Evolutionary conservation across 2,888 invertebrate species (phyloP).

Genomic region (Leuctra nigra): DNA sequence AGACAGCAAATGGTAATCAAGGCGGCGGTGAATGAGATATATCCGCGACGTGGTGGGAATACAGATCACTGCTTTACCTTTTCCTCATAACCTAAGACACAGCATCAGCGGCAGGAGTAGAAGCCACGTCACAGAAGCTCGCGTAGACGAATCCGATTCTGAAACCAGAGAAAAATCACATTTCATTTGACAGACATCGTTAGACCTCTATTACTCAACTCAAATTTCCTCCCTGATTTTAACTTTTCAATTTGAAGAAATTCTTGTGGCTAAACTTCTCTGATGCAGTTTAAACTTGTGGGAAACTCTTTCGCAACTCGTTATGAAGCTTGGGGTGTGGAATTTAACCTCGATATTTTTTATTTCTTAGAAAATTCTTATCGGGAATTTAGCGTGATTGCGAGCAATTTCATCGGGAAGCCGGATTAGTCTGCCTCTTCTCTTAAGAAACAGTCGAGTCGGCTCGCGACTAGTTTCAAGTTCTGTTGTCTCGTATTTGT

Average conservation of each 20-base stretch:
- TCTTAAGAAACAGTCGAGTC: too few species aligned
- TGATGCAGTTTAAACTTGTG: too few species aligned
- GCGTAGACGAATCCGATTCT: constrained; percentile 13
- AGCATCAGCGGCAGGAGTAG: constrained; percentile 15
- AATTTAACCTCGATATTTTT: too few species aligned
- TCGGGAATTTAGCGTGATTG: too few species aligned
- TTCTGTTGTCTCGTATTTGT: too few species aligned
- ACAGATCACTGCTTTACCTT: constrained; percentile 16
- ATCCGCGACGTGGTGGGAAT: neutral
- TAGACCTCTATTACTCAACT: neutral
- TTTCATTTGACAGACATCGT: neutral
- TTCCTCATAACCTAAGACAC: constrained; percentile 21
- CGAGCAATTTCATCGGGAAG: too few species aligned
- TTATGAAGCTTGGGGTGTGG: too few species aligned
- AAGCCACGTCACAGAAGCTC: constrained; percentile 11
- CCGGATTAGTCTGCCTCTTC: too few species aligned
- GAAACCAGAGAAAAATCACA: constrained; percentile 4
- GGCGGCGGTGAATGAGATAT: neutral
- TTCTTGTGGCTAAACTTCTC: too few species aligned
- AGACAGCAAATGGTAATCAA: neutral
- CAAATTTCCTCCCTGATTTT: neutral
- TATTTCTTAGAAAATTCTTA: too few species aligned
- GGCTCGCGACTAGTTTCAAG: too few species aligned
- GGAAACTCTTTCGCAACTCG: too few species aligned
- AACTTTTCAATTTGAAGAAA: neutral